Percentiles rank a stretch among this genome's conserved stretches.
Conservation (phyloP, 2,888 invertebrate species). For the Neoaliturus tenellus region DNA sequence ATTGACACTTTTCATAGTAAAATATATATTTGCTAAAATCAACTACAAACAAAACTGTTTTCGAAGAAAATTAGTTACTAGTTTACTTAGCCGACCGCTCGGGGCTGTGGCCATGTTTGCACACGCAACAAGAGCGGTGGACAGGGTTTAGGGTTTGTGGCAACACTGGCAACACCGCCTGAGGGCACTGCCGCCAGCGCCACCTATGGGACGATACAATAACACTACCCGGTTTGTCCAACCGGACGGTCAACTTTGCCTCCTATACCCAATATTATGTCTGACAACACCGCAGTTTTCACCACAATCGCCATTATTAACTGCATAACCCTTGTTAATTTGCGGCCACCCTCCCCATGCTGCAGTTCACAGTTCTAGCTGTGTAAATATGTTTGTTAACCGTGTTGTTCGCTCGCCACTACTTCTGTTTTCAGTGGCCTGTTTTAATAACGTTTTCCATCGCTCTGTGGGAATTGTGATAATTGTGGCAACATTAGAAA, state of each 20-base stretch:
- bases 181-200: neutral
- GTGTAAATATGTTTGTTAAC: constrained; percentile 21
- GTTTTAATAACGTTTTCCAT: neutral
- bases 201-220: constrained; percentile 12
- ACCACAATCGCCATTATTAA: constrained; percentile 40
- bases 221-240: constrained; percentile 11
- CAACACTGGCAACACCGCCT: neutral
- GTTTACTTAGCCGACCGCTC: neutral
- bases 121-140: neutral
- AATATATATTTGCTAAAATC: no score
- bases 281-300: constrained; percentile 31
- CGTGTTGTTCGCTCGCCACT: neutral
- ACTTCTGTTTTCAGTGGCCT: neutral
- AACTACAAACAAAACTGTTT: no score
- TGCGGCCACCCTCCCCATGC: neutral
- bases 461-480: neutral
- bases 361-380: neutral
- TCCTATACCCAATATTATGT: constrained; percentile 27
- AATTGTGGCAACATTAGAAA: neutral
- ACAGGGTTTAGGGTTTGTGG: neutral
- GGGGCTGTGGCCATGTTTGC: neutral
- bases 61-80: no score
- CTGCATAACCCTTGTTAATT: constrained; percentile 42
- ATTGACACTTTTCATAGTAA: no score
- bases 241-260: neutral